Evolutionary conservation across 2,113 vertebrate genomes (phyloP).

Genomic region (Asarcornis scutulata): DNA sequence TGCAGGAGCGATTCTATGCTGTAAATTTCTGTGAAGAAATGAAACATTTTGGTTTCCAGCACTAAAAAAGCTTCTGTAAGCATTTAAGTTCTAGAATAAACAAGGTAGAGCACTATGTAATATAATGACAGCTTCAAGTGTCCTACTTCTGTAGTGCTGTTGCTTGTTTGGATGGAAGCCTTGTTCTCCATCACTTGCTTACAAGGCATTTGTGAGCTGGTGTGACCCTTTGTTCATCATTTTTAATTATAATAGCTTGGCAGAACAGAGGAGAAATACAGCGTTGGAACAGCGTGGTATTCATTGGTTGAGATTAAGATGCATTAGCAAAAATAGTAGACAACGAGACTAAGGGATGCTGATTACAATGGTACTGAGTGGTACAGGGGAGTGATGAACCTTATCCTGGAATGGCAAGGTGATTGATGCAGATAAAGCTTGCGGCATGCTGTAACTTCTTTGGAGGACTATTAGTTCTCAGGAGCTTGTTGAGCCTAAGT

Average conservation of each 20-base stretch:
- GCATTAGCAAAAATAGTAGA: neutral
- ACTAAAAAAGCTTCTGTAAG: slow-evolving; percentile 17
- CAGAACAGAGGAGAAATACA: neutral
- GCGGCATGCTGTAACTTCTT: neutral
- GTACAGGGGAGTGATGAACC: neutral
- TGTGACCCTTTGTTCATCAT: slow-evolving; percentile 36
- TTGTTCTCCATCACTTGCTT: slow-evolving; percentile 36
- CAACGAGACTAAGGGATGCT: neutral
- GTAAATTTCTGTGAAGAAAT: slow-evolving; percentile 14
- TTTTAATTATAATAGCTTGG: slow-evolving; percentile 59
- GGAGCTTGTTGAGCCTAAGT: neutral
- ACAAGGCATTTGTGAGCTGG: slow-evolving; percentile 21
- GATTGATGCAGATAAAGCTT: neutral
- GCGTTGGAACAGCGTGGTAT: neutral
- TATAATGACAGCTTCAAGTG: neutral
- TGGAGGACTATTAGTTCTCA: neutral
- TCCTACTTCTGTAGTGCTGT: neutral
- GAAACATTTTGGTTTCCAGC: neutral
- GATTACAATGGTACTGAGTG: accelerated
- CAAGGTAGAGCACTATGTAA: neutral
- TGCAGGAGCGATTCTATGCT: slow-evolving; percentile 29
- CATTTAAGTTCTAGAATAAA: slow-evolving; percentile 35
- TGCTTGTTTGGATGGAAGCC: slow-evolving; percentile 45
- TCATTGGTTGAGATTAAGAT: neutral
- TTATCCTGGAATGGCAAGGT: neutral